Percentiles rank a stretch among this genome's conserved stretches.
Evolutionary conservation across 23 tunicate species (phyloP).

Genomic region (Ciona savignyi): DNA sequence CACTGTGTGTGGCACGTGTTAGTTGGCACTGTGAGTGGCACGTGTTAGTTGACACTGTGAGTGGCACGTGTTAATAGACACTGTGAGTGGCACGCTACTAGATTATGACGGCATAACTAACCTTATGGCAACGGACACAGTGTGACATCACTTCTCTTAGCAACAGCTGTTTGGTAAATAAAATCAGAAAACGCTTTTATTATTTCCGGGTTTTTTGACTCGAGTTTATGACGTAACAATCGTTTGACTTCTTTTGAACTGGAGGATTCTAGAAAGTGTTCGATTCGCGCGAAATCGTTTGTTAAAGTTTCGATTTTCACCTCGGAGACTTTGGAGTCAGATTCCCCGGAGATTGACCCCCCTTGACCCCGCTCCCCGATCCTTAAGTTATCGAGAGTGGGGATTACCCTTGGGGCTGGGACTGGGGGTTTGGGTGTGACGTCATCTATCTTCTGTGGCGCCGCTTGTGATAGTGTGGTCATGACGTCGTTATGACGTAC

Average conservation of each 20-base stretch:
- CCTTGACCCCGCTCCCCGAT: background rate
- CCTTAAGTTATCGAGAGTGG: too few species aligned
- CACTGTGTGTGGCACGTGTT: too few species aligned
- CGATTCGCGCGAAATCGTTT: slow-evolving; percentile 50
- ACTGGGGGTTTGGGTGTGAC: slow-evolving; percentile 3
- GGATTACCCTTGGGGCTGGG: background rate
- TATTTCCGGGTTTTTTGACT: slow-evolving; percentile 50
- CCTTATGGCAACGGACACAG: slow-evolving; percentile 85
- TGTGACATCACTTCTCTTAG: slow-evolving; percentile 42
- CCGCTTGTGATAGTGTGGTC: background rate
- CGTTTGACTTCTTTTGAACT: slow-evolving; percentile 52
- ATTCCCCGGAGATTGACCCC: background rate
- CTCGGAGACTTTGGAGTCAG: slow-evolving; percentile 3
- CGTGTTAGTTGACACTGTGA: too few species aligned
- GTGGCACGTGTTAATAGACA: too few species aligned
- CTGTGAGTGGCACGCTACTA: too few species aligned
- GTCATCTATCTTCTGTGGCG: background rate
- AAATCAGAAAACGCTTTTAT: slow-evolving; percentile 44
- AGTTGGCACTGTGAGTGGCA: too few species aligned
- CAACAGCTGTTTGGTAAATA: slow-evolving; percentile 26
- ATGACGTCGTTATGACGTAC: background rate
- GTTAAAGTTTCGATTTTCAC: slow-evolving; percentile 23
- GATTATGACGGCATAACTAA: too few species aligned
- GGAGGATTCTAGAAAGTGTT: slow-evolving; percentile 26
- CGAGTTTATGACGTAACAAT: slow-evolving; percentile 26